Conservation (phyloP, 2,113 vertebrate genomes). For the Ptilonorhynchus violaceus region DNA sequence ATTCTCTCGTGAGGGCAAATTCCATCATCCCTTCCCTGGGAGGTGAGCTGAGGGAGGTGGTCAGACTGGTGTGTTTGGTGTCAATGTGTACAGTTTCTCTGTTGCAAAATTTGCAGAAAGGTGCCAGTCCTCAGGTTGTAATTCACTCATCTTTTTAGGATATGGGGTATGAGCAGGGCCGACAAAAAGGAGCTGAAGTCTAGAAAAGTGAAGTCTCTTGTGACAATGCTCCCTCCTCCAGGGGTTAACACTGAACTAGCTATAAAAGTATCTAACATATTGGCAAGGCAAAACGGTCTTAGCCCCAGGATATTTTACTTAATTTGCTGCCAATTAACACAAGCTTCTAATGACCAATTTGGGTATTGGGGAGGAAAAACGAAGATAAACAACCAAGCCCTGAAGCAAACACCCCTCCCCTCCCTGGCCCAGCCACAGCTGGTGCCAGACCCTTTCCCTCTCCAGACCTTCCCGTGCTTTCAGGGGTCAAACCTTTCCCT, state of each 20-base stretch:
- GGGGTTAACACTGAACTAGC: not conserved
- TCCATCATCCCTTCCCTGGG: not conserved
- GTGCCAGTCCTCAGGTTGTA: not conserved
- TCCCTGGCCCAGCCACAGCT: not conserved
- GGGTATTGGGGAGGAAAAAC: not conserved
- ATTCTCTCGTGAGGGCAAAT: not conserved
- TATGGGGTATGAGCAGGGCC: not conserved
- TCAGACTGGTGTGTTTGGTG: not conserved
- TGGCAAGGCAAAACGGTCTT: fast-evolving
- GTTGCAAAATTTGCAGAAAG: not conserved
- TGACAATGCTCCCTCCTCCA: fast-evolving
- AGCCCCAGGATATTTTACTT: not conserved
- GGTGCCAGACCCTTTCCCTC: fast-evolving
- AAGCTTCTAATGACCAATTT: not conserved
- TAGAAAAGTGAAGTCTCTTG: not conserved
- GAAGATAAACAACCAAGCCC: not conserved
- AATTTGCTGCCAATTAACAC: not conserved
- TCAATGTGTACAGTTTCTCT: not conserved
- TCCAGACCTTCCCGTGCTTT: fast-evolving
- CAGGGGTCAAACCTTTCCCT: not conserved
- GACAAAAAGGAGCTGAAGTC: not conserved
- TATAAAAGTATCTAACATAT: not conserved
- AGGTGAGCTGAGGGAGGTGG: not conserved
- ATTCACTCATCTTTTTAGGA: not conserved
- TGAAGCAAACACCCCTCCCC: fast-evolving